These are phyloP conservation scores for Bombycilla garrulus DNA, from an alignment of 2,113 vertebrate genomes.

Conservation along the genomic window DNA sequence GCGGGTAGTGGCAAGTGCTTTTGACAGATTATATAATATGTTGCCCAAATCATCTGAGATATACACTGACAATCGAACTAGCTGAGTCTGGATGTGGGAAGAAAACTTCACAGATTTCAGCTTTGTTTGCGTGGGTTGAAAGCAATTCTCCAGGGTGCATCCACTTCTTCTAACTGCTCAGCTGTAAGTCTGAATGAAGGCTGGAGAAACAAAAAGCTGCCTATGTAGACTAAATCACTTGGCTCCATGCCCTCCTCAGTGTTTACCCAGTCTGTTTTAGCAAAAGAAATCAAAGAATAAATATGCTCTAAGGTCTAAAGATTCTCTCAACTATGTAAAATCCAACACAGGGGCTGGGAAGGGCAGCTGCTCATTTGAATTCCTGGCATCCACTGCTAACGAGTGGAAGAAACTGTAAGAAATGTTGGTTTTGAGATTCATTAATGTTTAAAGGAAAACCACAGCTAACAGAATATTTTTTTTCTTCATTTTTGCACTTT, in stretches of 20 bases:
- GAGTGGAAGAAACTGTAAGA: slow-evolving; percentile 12
- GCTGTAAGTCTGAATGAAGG: slow-evolving; percentile 50
- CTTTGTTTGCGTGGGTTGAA: slow-evolving; percentile 32
- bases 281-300: slow-evolving; percentile 59
- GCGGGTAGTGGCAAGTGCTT: neutral
- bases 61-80: neutral
- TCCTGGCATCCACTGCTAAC: neutral
- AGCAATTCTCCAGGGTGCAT: slow-evolving; percentile 18
- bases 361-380: slow-evolving; percentile 50
- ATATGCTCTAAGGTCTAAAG: slow-evolving; percentile 63
- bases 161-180: slow-evolving; percentile 38
- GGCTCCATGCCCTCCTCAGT: slow-evolving; percentile 11
- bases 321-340: slow-evolving; percentile 46
- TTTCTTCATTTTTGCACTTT: neutral
- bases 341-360: slow-evolving; percentile 11
- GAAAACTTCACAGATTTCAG: slow-evolving; percentile 5
- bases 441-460: slow-evolving; percentile 29
- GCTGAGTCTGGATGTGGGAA: slow-evolving; percentile 2
- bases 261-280: slow-evolving; percentile 53
- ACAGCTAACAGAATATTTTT: neutral
- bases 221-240: slow-evolving; percentile 49
- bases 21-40: neutral
- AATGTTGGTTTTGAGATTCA: neutral
- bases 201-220: slow-evolving; percentile 59
- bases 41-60: neutral